A percentile compares a stretch with the other conserved stretches of the same genome.
phyloP scores from a whole-genome alignment of 2,797 vertebrate genomes.

The Pelodytes ibericus region DNA sequence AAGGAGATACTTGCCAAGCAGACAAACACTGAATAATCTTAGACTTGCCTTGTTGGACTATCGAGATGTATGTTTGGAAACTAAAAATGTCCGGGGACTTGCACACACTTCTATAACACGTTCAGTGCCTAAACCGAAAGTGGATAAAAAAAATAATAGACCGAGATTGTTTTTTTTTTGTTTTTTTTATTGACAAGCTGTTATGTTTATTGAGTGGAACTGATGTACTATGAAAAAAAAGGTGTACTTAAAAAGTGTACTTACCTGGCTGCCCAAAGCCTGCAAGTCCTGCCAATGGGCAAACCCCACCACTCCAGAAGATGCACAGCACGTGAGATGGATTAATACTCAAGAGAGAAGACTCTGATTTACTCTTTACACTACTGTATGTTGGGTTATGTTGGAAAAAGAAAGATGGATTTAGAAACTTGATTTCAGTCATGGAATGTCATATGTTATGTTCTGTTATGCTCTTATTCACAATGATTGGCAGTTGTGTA shows the following conservation, averaged over 20 bases:
- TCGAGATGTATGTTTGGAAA: conserved; percentile 21
- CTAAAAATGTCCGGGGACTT: conserved; percentile 35
- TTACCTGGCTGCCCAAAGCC: conserved; percentile 24
- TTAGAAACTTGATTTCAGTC: not conserved
- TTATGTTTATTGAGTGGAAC: conserved; percentile 34
- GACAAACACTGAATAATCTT: conserved; percentile 32
- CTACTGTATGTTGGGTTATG: conserved; percentile 9
- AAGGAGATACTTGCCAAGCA: conserved; percentile 10
- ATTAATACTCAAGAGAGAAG: conserved; percentile 1
- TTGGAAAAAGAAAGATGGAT: not conserved
- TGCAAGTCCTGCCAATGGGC: conserved; percentile 9
- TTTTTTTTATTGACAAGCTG: conserved; percentile 50
- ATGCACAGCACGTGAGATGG: conserved; percentile 21
- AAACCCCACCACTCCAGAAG: conserved; percentile 11
- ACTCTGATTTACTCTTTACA: conserved; percentile 9
- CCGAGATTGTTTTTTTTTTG: conserved; percentile 46
- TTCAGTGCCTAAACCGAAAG: conserved; percentile 47
- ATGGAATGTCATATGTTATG: conserved; percentile 1
- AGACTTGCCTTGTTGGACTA: conserved; percentile 18
- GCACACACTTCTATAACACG: conserved; percentile 39
- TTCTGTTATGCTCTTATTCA: not conserved
- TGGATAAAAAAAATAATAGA: conserved; percentile 29
- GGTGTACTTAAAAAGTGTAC: conserved; percentile 32
- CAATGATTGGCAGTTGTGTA: not conserved
- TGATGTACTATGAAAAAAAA: conserved; percentile 43